Base-by-base conservation (phyloP, 2,113 vertebrate species). In the Oncorhynchus masou region DNA sequence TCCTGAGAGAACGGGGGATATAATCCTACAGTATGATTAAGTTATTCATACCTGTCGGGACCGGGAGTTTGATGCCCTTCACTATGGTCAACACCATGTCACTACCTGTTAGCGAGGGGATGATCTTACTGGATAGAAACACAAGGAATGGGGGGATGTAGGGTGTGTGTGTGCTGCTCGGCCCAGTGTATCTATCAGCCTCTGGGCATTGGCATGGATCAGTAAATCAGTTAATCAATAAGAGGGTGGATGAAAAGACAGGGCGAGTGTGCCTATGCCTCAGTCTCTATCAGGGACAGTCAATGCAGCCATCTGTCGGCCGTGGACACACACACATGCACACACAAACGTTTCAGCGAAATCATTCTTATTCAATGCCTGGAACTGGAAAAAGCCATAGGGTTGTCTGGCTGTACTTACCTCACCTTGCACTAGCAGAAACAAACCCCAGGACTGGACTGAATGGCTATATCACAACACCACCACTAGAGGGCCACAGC, bases 41-140 rank as follows among this genome's bases (percentile, higher is more conserved):
- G 39, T 57, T 20, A 78, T 79, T 75, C 2, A 16, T 86, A 98
- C 97, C 97, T 90, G 94, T 39, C 0, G 96, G 96, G 9, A 94
- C 88, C 0, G 95, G 95, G 12, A 98, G 87, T 85, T 94, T 95
- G 75, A 94, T 86, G 31, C 93, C 95, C 84, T 92, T 95, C 70
- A 93, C 85, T 15, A 98, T 84, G 34, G 91, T 92, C 31, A 97
- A 93, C 8, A 95, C 72, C 93, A 97, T 89, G 69, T 97, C 96
- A 2, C 82, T 95, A 57, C 79, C 88, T 54, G 94, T 93, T 84
- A 97, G 92, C 64, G 93, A 90, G 0, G 94, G 90, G 74, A 95
- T 89, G 80, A 92, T 91, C 86, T 96, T 97, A 7, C 0, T 64
- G n/a, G 73, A 68, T 3, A 74, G 62, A 84, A 84, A 12, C 25